Conservation (phyloP, 2,797 vertebrate species). For the Ctenopoma kingsleyae region DNA sequence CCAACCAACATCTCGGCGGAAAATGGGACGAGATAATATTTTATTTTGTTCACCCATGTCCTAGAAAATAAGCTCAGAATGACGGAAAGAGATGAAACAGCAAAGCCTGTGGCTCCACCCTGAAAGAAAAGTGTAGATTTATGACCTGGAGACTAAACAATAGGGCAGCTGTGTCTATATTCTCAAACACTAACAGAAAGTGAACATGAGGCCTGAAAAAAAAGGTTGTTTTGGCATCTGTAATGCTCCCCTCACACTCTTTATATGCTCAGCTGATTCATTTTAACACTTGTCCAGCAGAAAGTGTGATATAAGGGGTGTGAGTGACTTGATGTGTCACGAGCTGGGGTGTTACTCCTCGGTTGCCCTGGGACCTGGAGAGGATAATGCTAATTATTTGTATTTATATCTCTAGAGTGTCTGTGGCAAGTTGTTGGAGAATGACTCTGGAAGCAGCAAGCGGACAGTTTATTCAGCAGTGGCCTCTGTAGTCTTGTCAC, state of each 20-base stretch:
- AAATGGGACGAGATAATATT: constrained; percentile 76
- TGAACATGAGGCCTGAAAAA: constrained; percentile 25
- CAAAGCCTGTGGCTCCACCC: constrained; percentile 42
- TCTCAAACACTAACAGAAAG: constrained; percentile 28
- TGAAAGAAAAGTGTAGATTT: constrained; percentile 48
- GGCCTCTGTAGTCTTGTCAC: constrained; percentile 81
- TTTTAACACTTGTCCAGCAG: constrained; percentile 65
- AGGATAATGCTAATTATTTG: constrained; percentile 71
- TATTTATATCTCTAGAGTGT: constrained; percentile 81
- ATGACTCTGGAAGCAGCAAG: constrained; percentile 65
- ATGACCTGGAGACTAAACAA: constrained; percentile 40
- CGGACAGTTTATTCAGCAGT: constrained; percentile 58
- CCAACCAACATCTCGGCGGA: constrained; percentile 75
- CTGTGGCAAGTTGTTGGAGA: constrained; percentile 78
- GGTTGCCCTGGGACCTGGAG: constrained; percentile 62
- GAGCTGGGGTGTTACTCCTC: constrained; percentile 52
- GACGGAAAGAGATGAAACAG: constrained; percentile 21
- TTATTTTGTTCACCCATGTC: constrained; percentile 78
- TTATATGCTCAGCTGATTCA: constrained; percentile 70
- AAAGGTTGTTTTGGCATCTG: constrained; percentile 45
- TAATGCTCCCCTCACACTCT: constrained; percentile 47
- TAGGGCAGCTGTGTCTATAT: constrained; percentile 41
- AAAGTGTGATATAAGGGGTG: constrained; percentile 66
- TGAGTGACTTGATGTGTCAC: constrained; percentile 57
- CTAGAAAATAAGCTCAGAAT: constrained; percentile 27